These are phyloP conservation scores for Gari tellinella DNA, from an alignment of 2,888 invertebrate genomes.

Conservation along the genomic window DNA sequence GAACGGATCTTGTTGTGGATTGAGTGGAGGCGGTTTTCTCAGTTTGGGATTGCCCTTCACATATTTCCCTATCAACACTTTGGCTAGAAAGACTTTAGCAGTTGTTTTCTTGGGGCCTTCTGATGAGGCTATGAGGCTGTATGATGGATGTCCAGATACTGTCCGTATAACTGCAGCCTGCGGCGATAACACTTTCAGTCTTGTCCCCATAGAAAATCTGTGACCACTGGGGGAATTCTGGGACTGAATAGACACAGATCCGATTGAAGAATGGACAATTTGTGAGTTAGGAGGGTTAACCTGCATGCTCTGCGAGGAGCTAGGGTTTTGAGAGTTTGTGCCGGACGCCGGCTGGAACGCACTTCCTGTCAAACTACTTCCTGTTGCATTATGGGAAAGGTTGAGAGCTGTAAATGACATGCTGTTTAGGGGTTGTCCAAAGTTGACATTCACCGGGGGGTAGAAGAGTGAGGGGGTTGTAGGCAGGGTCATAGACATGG, in stretches of 20 bases:
- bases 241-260: slow-evolving; percentile 1
- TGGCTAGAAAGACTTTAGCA: slow-evolving; percentile 77
- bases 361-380: neutral
- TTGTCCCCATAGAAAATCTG: neutral
- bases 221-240: slow-evolving; percentile 5
- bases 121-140: slow-evolving; percentile 10
- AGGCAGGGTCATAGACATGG: slow-evolving; percentile 37
- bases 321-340: slow-evolving; percentile 10
- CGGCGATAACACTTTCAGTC: slow-evolving; percentile 1
- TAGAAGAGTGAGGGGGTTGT: slow-evolving; percentile 29
- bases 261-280: neutral
- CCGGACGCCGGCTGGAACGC: slow-evolving; percentile 1
- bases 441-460: slow-evolving; percentile 32
- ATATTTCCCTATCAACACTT: slow-evolving; percentile 79
- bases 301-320: slow-evolving; percentile 7
- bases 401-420: slow-evolving; percentile 14
- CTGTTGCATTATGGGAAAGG: slow-evolving; percentile 10
- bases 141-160: slow-evolving; percentile 38
- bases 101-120: slow-evolving; percentile 41
- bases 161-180: slow-evolving; percentile 40
- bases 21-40: slow-evolving; percentile 77
- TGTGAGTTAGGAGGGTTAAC: neutral
- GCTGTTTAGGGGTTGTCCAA: slow-evolving; percentile 23
- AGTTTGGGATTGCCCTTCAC: slow-evolving; percentile 73
- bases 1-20: slow-evolving; percentile 71